These are phyloP conservation scores for Tragelaphus eurycerus DNA, from an alignment of 2,797 vertebrate genomes.

Conservation along the genomic window DNA sequence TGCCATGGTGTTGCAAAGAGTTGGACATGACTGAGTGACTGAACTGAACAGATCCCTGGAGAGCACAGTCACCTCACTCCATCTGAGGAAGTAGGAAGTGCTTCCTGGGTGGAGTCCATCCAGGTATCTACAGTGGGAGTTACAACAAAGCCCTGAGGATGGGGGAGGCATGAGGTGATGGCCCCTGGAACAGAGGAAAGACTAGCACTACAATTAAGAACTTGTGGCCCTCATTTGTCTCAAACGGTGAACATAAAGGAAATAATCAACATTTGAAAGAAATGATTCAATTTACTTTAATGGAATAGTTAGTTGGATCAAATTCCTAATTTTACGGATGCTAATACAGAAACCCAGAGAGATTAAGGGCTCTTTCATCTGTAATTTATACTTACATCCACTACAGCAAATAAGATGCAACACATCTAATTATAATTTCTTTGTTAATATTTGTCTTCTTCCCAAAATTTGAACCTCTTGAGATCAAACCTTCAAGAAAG, in stretches of 20 bases:
- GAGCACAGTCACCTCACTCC: neutral
- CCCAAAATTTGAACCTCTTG: neutral
- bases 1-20: neutral
- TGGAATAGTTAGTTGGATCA: neutral
- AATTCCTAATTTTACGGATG: neutral
- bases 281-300: neutral
- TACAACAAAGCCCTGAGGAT: neutral
- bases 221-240: neutral
- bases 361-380: neutral
- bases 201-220: neutral
- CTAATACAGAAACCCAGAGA: neutral
- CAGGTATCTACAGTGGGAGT: neutral
- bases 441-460: neutral
- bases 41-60: neutral
- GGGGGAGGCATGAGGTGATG: fast-evolving
- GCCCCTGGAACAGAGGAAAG: neutral
- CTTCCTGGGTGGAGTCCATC: neutral
- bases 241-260: neutral
- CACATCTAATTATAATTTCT: neutral
- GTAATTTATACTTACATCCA: neutral
- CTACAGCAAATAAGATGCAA: neutral
- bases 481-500: neutral
- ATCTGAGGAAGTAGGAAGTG: neutral
- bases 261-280: neutral
- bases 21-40: neutral